Conservation (phyloP, 2,797 vertebrate genomes). For the Astyanax mexicanus region DNA sequence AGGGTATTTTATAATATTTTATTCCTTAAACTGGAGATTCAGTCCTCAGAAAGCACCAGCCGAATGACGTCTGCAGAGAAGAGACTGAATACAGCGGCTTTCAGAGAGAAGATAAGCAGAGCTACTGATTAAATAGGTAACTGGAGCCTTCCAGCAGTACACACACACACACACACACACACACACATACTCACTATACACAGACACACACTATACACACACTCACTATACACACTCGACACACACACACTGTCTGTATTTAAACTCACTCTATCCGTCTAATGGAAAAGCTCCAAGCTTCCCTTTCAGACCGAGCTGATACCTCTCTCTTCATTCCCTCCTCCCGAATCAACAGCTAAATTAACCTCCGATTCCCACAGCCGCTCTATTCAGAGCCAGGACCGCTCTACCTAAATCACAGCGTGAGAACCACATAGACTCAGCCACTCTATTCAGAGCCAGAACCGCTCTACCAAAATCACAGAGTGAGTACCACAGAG, state of each 20-base stretch:
- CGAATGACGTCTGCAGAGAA: too few relatives aligned
- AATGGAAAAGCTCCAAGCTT: constrained; percentile 24
- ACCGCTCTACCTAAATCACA: background rate
- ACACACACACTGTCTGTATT: constrained; percentile 5
- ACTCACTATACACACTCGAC: too few relatives aligned
- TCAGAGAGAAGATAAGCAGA: background rate
- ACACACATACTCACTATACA: constrained; percentile 8
- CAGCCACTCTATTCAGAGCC: background rate
- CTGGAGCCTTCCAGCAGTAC: constrained; percentile 15
- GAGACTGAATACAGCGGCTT: background rate
- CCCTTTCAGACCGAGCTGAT: background rate
- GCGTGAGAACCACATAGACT: too few relatives aligned
- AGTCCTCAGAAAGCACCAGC: too few relatives aligned
- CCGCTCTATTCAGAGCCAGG: background rate
- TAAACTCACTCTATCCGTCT: background rate
- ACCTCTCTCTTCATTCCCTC: constrained; percentile 22
- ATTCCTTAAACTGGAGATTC: too few relatives aligned
- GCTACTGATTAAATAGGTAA: constrained; percentile 11
- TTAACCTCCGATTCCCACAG: constrained; percentile 5
- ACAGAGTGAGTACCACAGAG: too few relatives aligned
- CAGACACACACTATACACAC: too few relatives aligned
- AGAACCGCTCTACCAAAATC: too few relatives aligned
- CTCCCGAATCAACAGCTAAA: constrained; percentile 22
- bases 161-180: too few relatives aligned
- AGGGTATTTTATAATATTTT: too few relatives aligned